Evolutionary conservation across 2,797 vertebrate species (phyloP), one percentile per base, ranked within the genome.

Genomic region (Sylvia borin): DNA sequence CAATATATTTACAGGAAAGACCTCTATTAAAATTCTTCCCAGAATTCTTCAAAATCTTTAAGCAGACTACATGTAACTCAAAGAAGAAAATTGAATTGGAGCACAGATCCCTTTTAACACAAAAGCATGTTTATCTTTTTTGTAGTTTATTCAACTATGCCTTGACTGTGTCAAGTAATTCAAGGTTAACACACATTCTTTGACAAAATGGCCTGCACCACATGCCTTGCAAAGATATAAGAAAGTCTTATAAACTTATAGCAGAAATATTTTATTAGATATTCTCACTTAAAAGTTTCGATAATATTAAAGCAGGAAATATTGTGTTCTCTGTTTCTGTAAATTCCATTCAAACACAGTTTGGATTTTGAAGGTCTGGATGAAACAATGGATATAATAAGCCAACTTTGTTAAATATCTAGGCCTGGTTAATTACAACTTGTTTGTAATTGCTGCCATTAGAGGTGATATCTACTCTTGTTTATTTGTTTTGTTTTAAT

Each of bases 1-100:
- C 64, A 85, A 79, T 65, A 32, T 88, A 92, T 93, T 96, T 96
- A 80, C 50, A 92, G 14, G 55, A 93, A 78, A 70, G 21, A 86
- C 34, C 83, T 96, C 85, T 89, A 94, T 93, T 95, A 91, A 95
- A 96, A 92, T 72, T 86, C 68, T 85, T 85, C 48, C 22, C 27
- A 83, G 68, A 65, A 48, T 26, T 74, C 81, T 96, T 96, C 65
- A 93, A 94, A 96, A 96, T 83, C 75, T 96, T 96, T 97, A 93
- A 96, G 82, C 29, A 93, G 68, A 38, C 22, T 95, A 91, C 7
- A 47, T 91, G 13, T 66, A 91, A 88, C 32, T 96, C 79, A 64
- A 92, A 43, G 71, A 94, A n/a, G 16, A 92, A 92, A 22, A 64
- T 79, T 88, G 14, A 85, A 47, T 91, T 78, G 67, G 70, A 92